Conservation (phyloP, 2,888 invertebrate genomes). For the Sussaba pulchella region DNA sequence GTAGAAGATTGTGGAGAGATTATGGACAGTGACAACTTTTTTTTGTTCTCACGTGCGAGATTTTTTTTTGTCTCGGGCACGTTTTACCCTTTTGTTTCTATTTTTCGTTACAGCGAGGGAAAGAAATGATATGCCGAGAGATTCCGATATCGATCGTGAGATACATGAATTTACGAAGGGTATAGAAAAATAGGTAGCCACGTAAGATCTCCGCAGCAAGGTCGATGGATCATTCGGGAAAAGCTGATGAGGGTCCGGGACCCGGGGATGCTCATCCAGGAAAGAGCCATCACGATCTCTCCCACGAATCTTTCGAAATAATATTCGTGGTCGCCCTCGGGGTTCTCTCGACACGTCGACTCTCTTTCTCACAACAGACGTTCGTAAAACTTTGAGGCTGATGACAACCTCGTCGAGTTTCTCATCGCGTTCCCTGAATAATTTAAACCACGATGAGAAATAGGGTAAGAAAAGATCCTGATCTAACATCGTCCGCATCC, state of each 20-base stretch:
- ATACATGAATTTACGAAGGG: conserved; percentile 19
- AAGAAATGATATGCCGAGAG: neutral
- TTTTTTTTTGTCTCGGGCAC: too few species aligned
- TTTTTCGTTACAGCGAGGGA: conserved; percentile 16
- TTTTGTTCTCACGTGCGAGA: too few species aligned
- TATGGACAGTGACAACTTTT: too few species aligned
- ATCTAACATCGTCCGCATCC: conserved; percentile 45
- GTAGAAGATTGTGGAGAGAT: too few species aligned
- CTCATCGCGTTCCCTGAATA: conserved; percentile 71
- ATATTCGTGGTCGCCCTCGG: conserved; percentile 34
- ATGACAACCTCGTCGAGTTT: conserved; percentile 56
- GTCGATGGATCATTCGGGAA: conserved; percentile 33
- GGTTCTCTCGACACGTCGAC: conserved; percentile 34
- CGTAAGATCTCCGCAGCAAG: conserved; percentile 10
- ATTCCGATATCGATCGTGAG: conserved; percentile 3
- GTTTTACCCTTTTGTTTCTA: neutral
- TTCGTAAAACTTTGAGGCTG: conserved; percentile 62
- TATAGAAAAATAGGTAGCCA: conserved; percentile 8
- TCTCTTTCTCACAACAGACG: conserved; percentile 30
- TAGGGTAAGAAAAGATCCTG: conserved; percentile 32
- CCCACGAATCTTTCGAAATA: conserved; percentile 37
- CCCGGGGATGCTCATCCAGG: conserved; percentile 3
- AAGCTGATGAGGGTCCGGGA: conserved; percentile 46
- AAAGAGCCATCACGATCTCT: conserved; percentile 23
- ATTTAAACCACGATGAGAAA: conserved; percentile 64